Base-by-base conservation (phyloP, 23 tunicate genomes). In the Halocynthia roretzi region DNA sequence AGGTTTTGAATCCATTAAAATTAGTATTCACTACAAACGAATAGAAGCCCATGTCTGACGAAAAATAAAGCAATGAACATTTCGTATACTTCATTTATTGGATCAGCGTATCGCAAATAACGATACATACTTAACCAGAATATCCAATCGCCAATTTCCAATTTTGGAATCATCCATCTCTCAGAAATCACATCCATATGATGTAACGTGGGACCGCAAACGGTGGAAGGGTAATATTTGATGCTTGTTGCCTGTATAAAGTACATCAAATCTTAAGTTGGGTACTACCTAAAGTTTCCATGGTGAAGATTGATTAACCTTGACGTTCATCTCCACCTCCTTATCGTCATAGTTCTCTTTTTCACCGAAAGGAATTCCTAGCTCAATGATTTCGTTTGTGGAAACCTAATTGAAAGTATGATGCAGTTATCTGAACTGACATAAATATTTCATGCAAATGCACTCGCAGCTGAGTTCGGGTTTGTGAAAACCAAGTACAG, bases 141-240 rank as follows among this genome's bases (percentile, higher is more conserved):
- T 31, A 92, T 79, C 98, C 98, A 92, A 62, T 92, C 90, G 14
- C 83, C 80, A 18, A 58, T 53, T 50, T 86, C 76, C 17, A 92
- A 76, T 48, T 86, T 84, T 21, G 92, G 98, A 74, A 92, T 58
- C 63, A 50, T 7, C 19, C 76, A 61, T 40, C 53, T 69, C 53
- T 86, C 85, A 22, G 73, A 15, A 11, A 92, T 76, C 40, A 66
- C 74, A 69, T 92, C 98, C 70, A 86, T 23, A 8, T 85, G 87
- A 55, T 92, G 92, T 56, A 91, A 92, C 15, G 92, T 83, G 10
- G 98, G 98, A 15, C 98, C 98, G 92, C 98, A 92, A 23, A 92
- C 72, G 68, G 82, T 82, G 9, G 92, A 86, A 49, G 85, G 54
- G 63, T 53, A 86, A 53, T 62, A 21, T 23, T 50, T 67, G 62